Base-by-base conservation (phyloP, 37 sponge, comb jelly and placozoan species). In the Beroe ovata region DNA sequence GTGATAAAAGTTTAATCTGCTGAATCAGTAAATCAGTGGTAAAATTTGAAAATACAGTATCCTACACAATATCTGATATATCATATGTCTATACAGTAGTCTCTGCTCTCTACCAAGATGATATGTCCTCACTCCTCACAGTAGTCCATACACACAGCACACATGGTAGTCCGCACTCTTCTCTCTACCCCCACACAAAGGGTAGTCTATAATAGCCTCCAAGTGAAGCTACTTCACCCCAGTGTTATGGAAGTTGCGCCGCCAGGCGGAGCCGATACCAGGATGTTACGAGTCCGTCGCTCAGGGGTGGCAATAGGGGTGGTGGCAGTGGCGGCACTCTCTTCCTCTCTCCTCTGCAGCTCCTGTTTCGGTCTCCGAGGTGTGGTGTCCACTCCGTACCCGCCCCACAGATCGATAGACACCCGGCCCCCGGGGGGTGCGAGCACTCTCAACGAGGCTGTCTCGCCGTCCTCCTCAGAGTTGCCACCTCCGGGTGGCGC, bases 401-500 rank as follows among this genome's bases (percentile, higher is more conserved):
- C 69, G 19, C 69, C 69, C 25, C 25, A 66, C 69, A 66, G 35
- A 30, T 66, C 69, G 1, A 66, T 18, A 30, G 32, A 29, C 11
- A 30, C 69, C 2, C 69, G 25, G 69, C 69, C 69, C 1, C 69
- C 69, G 21, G 63, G 63, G 18, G 69, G 69, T 34, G 69, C 69
- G 36, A 66, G 35, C 16, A 30, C 32, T 32, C 69, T 26, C 35
- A 66, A 37, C 8, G 69, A 66, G 36, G 69, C 33, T 6, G 69
- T 66, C 36, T 1, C 1, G 16, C 8, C 16, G 16, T 66, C 69
- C 6, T 26, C 69, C 16, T 32, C 69, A 6, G 32, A 29, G 69
- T 30, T 32, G 8, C 69, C 69, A 30, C 69, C 69, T 19, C 69
- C 69, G 33, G 69, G 69, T 25, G 69, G 69, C 29, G 69, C 69